Evolutionary conservation across 2,888 invertebrate species (phyloP).

Genomic region (Tethea ocularis): DNA sequence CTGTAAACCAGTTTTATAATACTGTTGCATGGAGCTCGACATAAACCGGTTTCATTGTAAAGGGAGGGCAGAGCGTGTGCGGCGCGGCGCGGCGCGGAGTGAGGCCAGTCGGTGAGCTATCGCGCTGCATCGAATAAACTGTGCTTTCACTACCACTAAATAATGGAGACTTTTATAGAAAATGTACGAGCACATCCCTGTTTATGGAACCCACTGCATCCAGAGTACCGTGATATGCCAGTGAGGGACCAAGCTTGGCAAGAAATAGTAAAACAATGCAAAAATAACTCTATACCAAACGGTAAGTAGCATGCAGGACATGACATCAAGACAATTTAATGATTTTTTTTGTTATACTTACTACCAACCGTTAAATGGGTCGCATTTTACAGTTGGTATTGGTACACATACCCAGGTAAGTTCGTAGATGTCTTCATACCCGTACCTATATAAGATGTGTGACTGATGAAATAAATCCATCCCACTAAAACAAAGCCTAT

Average conservation of each 20-base stretch:
- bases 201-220: slow-evolving; percentile 72
- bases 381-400: too few relatives aligned
- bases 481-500: too few relatives aligned
- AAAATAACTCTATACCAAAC: slow-evolving; percentile 60
- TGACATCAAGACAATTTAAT: background rate
- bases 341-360: too few relatives aligned
- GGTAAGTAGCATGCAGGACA: slow-evolving; percentile 45
- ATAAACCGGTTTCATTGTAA: slow-evolving; percentile 69
- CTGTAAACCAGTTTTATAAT: slow-evolving; percentile 38
- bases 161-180: slow-evolving; percentile 72
- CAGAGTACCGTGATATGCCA: slow-evolving; percentile 67
- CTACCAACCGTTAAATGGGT: too few relatives aligned
- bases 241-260: slow-evolving; percentile 72
- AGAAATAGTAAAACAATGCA: slow-evolving; percentile 62
- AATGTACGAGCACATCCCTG: slow-evolving; percentile 67
- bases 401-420: too few relatives aligned
- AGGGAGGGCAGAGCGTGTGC: slow-evolving; percentile 43
- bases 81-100: slow-evolving; percentile 40
- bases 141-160: slow-evolving; percentile 9
- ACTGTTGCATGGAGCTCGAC: slow-evolving; percentile 42
- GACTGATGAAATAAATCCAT: too few relatives aligned
- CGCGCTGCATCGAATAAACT: slow-evolving; percentile 11
- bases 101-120: slow-evolving; percentile 40
- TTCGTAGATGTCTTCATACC: too few relatives aligned
- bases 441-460: too few relatives aligned